A percentile compares a stretch with the other conserved stretches of the same genome.
Evolutionary conservation across 2,888 invertebrate species (phyloP).

Genomic region (Heliconius ismenius): DNA sequence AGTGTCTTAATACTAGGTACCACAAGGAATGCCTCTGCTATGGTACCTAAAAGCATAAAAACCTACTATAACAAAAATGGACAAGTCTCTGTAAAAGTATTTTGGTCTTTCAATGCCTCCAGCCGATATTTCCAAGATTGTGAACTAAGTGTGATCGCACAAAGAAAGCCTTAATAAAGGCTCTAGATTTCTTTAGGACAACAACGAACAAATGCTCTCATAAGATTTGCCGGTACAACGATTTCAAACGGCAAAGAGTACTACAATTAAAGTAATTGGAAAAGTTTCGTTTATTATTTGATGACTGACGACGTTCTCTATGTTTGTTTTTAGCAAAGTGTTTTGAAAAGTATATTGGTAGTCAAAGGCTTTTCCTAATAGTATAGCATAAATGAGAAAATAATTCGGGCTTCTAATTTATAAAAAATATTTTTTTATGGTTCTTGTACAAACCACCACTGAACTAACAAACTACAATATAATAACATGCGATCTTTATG

Average conservation of each 20-base stretch:
- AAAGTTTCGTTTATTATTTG: conserved; percentile 20
- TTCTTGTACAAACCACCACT: too few relatives aligned
- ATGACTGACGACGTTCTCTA: background rate
- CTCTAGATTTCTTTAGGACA: conserved; percentile 29
- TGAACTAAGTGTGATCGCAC: conserved; percentile 36
- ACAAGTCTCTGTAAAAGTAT: conserved; percentile 8
- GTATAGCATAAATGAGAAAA: background rate
- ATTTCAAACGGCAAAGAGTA: conserved; percentile 21
- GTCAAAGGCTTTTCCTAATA: background rate
- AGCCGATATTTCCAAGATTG: conserved; percentile 27
- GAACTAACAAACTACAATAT: too few relatives aligned
- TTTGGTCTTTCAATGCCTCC: conserved; percentile 27
- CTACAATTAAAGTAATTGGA: conserved; percentile 26
- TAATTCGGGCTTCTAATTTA: background rate
- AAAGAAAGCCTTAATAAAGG: conserved; percentile 42
- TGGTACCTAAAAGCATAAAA: too few relatives aligned
- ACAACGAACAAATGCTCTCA: conserved; percentile 25
- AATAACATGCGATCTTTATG: too few relatives aligned
- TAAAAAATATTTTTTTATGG: background rate
- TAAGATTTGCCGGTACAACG: conserved; percentile 18
- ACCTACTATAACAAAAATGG: background rate
- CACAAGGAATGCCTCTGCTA: too few relatives aligned
- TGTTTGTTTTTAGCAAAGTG: background rate
- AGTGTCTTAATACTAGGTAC: too few relatives aligned
- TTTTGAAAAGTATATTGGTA: background rate